A percentile compares a stretch with the other conserved stretches of the same genome.
phyloP scores from a whole-genome alignment of 2,113 vertebrate species.

The Chunga burmeisteri region DNA sequence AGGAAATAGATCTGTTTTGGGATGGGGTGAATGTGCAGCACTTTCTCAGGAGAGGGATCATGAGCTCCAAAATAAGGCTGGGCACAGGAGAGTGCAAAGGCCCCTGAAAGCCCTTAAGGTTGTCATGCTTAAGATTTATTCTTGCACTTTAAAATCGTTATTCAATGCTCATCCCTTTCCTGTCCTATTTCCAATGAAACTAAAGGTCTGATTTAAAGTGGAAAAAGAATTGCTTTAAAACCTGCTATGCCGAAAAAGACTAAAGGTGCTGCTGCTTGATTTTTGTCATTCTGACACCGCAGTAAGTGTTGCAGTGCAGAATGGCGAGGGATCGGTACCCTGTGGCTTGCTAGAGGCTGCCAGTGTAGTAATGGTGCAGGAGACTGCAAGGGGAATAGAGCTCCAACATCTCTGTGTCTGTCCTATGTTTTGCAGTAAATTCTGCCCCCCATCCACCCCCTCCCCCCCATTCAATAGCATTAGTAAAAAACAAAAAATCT shows the following conservation, averaged over 20 bases:
- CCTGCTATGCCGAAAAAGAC: background rate
- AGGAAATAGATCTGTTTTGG: background rate
- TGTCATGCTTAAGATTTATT: background rate
- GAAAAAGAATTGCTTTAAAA: background rate
- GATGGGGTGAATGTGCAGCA: background rate
- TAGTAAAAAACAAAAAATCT: background rate
- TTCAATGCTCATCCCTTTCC: background rate
- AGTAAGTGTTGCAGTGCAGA: background rate
- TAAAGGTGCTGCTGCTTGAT: background rate
- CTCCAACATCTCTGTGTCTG: background rate
- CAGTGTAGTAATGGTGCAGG: background rate
- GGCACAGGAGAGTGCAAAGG: background rate
- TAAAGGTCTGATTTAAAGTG: background rate
- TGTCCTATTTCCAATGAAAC: background rate
- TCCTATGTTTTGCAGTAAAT: background rate
- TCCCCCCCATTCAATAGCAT: background rate
- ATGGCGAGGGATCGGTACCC: background rate
- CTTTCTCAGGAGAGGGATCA: background rate
- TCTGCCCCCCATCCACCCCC: no score
- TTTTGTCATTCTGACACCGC: background rate
- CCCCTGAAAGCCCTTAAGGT: background rate
- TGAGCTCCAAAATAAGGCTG: background rate
- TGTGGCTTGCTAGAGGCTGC: background rate
- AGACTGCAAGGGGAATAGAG: background rate
- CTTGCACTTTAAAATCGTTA: background rate